A percentile compares a stretch with the other conserved stretches of the same genome.
Evolutionary conservation across 2,113 vertebrate species (phyloP).

Genomic region (Gracilinanus agilis): DNA sequence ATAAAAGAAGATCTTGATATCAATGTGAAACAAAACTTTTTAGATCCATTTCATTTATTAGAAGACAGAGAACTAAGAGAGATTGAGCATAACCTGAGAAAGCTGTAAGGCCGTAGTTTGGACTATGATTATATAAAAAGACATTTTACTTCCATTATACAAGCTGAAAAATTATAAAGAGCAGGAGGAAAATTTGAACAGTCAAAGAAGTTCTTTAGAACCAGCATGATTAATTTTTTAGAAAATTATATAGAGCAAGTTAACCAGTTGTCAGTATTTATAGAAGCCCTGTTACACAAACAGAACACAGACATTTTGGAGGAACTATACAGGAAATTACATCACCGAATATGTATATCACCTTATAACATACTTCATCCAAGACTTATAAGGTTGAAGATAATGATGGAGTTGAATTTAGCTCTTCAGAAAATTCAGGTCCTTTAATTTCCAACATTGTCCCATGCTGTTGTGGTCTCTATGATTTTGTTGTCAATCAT

Average conservation of each 20-base stretch:
- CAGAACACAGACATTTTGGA: slow-evolving; percentile 91
- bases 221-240: slow-evolving; percentile 98
- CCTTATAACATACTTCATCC: slow-evolving; percentile 89
- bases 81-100: slow-evolving; percentile 97
- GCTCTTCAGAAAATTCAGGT: slow-evolving; percentile 89
- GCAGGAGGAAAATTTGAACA: slow-evolving; percentile 98
- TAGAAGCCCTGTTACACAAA: slow-evolving; percentile 91
- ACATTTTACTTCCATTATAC: slow-evolving; percentile 93
- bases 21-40: slow-evolving; percentile 95
- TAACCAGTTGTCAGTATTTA: slow-evolving; percentile 91
- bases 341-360: slow-evolving; percentile 88
- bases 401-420: slow-evolving; percentile 48
- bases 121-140: slow-evolving; percentile 98
- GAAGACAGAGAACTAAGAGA: slow-evolving; percentile 98
- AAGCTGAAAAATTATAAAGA: slow-evolving; percentile 93
- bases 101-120: slow-evolving; percentile 95
- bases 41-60: slow-evolving; percentile 93
- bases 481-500: slow-evolving; percentile 96
- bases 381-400: slow-evolving; percentile 76
- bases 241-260: slow-evolving; percentile 97
- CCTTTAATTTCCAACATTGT: slow-evolving; percentile 88
- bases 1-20: slow-evolving; percentile 96
- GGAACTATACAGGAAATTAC: slow-evolving; percentile 90
- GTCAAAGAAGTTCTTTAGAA: slow-evolving; percentile 95
- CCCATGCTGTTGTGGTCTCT: slow-evolving; percentile 95